Base-by-base conservation (phyloP, 2,888 invertebrate genomes). In the Drosophila heteroneura region DNA sequence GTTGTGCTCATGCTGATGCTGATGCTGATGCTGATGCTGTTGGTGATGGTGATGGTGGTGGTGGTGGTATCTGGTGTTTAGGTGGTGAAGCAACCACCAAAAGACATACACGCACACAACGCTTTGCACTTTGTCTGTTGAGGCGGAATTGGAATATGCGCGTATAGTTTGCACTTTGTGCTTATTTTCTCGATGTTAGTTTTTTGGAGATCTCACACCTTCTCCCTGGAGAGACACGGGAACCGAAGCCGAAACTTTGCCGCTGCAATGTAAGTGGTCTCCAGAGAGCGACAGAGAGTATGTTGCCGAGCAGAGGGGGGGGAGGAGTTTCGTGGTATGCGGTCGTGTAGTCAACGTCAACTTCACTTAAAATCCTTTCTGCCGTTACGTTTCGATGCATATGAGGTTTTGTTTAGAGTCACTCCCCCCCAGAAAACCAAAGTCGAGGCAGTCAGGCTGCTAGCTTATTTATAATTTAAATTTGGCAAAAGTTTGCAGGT, bases 331-430 rank as follows among this genome's bases (percentile, higher is more conserved):
- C 72, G 79, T 87, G 70, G 85, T 60, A 67, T 90, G 90, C 74
- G 90, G 88, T 90, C 81, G 76, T 86, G 89, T 81, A 83, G 90
- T 90, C 89, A 90, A 88, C 87, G 88, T 88, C 90, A 90, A 85
- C 87, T 87, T 87, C 89, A 90, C 86, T 90, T 90, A 90, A 88
- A 90, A 88, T 90, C 90, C 87, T 88, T 88, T 90, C 81, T 85
- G 83, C 89, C 88, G 87, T 87, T 89, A 89, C 85, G 87, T 86
- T 89, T 89, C 89, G 88, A 90, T 89, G 90, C 90, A 90, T 90
- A 90, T 88, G 90, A 90, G 87, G 90, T 90, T 88, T 88, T 90
- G 89, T 87, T 85, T 89, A 83, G 76, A 76, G 77, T 75, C 82
- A 66, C 30, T 30, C 35, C 39, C 4, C 4, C 19, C 7, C 6